Evolutionary conservation across 2,888 invertebrate genomes (phyloP), one percentile per base, ranked within the genome.

Genomic region (Lepetodrilus schrolli): DNA sequence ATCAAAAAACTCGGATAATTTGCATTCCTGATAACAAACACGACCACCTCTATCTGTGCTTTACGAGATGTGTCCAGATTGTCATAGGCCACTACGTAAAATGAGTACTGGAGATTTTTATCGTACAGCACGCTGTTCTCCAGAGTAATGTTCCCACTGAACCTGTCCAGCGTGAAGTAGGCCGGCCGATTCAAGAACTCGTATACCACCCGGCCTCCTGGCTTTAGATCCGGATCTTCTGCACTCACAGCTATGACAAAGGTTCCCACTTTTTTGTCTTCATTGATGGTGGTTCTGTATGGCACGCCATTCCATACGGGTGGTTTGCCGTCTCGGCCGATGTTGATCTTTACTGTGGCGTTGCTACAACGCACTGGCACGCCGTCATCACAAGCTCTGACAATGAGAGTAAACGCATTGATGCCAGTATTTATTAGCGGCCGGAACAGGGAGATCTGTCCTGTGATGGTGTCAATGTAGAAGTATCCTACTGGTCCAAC

Each of bases 341-440:
- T 82, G 8, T 5, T 70, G 8, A 90, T 81, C 0, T 30, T 76
- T n/a, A 87, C 82, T 8, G 78, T 69, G 3, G 83, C 76, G 17
- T 80, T 79, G 4, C 77, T 78, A 74, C 85, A 86, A 66, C 75
- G 78, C 21, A 70, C 68, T 10, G 88, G 89, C 13, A 80, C 78
- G 20, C 88, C 87, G 66, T 80, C 79, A 75, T 88, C 88, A 82
- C 84, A 88, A 0, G 88, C 88, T 70, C 78, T 71, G 1, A 89
- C 77, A 23, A 23, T 30, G n/a, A 84, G 84, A 50, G 73, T 49
- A 71, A 86, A 84, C 23, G 50, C 30, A 4, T 7, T 37, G 34
- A 85, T 83, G 49, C 80, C 74, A 23, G 75, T 75, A 21, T 77
- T 76, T 7, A 43, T 66, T 10, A 80, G 66, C 10, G 72, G 66